Conservation (phyloP, 2,113 vertebrate species). For the Pollachius pollachius region DNA sequence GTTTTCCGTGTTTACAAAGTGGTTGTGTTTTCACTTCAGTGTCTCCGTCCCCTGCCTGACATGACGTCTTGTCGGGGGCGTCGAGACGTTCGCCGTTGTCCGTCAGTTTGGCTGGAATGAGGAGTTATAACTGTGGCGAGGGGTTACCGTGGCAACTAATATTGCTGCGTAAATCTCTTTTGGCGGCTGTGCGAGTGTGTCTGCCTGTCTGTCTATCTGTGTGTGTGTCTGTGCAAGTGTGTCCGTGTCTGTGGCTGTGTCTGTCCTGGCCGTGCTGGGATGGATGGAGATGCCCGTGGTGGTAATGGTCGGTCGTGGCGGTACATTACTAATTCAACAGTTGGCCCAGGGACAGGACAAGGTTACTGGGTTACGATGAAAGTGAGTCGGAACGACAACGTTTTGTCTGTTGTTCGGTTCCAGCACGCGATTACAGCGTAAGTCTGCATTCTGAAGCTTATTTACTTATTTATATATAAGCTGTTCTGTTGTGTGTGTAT, state of each 20-base stretch:
- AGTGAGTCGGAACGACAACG: slow-evolving; percentile 32
- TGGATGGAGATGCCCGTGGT: slow-evolving; percentile 24
- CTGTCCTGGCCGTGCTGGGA: slow-evolving; percentile 17
- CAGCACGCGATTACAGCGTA: neutral
- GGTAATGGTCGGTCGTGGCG: slow-evolving; percentile 39
- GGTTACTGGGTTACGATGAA: slow-evolving; percentile 56
- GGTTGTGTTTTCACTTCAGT: slow-evolving; percentile 12
- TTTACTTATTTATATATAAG: no score
- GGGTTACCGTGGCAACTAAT: slow-evolving; percentile 66
- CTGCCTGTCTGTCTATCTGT: no score
- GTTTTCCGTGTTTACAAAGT: no score
- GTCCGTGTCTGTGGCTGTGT: slow-evolving; percentile 28
- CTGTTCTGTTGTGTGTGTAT: no score
- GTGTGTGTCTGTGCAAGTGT: neutral
- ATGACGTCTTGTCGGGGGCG: neutral
- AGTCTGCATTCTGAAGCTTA: no score
- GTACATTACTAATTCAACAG: slow-evolving; percentile 62
- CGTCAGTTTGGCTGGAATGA: slow-evolving; percentile 31
- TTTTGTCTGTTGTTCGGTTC: neutral
- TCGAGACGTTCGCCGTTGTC: slow-evolving; percentile 25
- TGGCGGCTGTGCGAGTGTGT: neutral
- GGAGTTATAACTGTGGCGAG: slow-evolving; percentile 40
- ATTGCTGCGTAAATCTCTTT: slow-evolving; percentile 51
- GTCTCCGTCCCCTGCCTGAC: slow-evolving; percentile 33
- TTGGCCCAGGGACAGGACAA: slow-evolving; percentile 34